A percentile compares a stretch with the other conserved stretches of the same genome.
Conservation (phyloP, 2,113 vertebrate genomes). For the Menidia beryllina region DNA sequence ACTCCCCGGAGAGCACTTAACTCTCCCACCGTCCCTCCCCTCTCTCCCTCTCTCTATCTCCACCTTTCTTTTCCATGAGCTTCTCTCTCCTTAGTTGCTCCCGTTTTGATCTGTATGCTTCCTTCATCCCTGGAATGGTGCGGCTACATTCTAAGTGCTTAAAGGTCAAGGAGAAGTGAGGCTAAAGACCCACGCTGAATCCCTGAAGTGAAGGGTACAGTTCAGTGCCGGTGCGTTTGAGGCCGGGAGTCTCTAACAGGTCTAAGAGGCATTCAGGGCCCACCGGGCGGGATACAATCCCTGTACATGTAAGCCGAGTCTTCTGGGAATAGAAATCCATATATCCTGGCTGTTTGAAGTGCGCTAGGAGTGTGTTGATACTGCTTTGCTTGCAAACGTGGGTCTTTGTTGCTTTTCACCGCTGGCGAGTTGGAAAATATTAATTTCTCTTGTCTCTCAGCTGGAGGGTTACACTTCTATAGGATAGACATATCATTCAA, state of each 20-base stretch:
- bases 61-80: constrained; percentile 17
- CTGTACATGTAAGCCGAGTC: background rate
- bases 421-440: constrained; percentile 3
- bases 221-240: constrained; percentile 22
- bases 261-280: background rate
- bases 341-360: constrained; percentile 20
- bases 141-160: constrained; percentile 22
- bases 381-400: constrained; percentile 13
- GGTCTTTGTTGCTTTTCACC: constrained; percentile 3
- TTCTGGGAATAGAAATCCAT: constrained; percentile 2
- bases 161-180: constrained; percentile 53
- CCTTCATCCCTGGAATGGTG: constrained; percentile 1
- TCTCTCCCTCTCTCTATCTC: constrained; percentile 28
- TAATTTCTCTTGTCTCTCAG: constrained; percentile 12
- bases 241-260: constrained; percentile 35
- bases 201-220: constrained; percentile 32
- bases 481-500: background rate
- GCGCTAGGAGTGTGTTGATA: constrained; percentile 17
- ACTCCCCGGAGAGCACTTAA: constrained; percentile 78
- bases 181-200: constrained; percentile 51
- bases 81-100: constrained; percentile 10
- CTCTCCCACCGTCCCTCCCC: constrained; percentile 21
- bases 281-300: background rate
- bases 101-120: constrained; percentile 13
- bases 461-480: background rate